phyloP scores from a whole-genome alignment of 2,113 vertebrate genomes.

The Platichthys stellatus region DNA sequence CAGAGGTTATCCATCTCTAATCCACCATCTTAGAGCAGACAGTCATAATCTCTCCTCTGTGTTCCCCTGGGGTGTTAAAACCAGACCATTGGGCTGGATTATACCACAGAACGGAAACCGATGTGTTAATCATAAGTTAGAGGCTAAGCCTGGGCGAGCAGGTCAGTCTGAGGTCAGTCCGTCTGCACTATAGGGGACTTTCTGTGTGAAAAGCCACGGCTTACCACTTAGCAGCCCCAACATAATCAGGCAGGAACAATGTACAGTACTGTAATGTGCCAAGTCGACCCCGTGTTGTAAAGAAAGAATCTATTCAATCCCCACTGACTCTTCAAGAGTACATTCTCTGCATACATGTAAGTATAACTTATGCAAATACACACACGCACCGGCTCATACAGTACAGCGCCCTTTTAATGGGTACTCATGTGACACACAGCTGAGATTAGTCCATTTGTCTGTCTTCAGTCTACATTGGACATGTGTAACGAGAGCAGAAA shows the following conservation, averaged over 20 bases:
- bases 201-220: slow-evolving; percentile 67
- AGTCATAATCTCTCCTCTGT: slow-evolving; percentile 65
- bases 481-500: slow-evolving; percentile 52
- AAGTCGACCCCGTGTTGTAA: slow-evolving; percentile 14
- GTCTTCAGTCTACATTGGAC: slow-evolving; percentile 55
- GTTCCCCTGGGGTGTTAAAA: slow-evolving; percentile 69
- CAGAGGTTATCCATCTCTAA: slow-evolving; percentile 62
- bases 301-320: slow-evolving; percentile 61
- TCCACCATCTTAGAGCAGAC: slow-evolving; percentile 52
- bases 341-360: slow-evolving; percentile 41
- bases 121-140: slow-evolving; percentile 79
- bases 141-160: slow-evolving; percentile 56
- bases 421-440: slow-evolving; percentile 29
- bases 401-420: slow-evolving; percentile 21
- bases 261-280: slow-evolving; percentile 62
- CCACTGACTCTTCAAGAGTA: slow-evolving; percentile 26
- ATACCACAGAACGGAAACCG: slow-evolving; percentile 66
- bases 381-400: neutral
- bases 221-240: slow-evolving; percentile 49
- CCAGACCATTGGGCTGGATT: slow-evolving; percentile 67
- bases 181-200: slow-evolving; percentile 43
- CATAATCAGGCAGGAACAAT: slow-evolving; percentile 67
- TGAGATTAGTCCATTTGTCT: slow-evolving; percentile 46
- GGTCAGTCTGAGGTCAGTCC: slow-evolving; percentile 73
- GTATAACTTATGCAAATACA: slow-evolving; percentile 46